Evolutionary conservation across 2,113 vertebrate species (phyloP).

Genomic region (Thalassarche chlororhynchos): DNA sequence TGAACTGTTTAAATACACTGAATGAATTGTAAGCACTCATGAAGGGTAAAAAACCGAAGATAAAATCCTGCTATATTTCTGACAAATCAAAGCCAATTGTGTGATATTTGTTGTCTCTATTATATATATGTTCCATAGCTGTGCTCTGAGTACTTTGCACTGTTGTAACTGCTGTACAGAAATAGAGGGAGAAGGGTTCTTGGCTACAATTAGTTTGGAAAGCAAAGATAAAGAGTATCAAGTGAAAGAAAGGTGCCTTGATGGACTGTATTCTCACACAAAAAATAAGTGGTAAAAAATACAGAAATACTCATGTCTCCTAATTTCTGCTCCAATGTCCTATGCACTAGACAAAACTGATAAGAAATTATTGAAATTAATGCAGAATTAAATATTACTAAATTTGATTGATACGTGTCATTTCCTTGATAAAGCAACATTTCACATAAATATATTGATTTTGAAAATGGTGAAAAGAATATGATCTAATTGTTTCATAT

Average conservation of each 20-base stretch:
- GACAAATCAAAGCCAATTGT: background rate
- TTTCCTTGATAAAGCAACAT: background rate
- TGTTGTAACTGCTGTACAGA: background rate
- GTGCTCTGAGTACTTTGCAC: background rate
- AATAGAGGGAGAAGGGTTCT: background rate
- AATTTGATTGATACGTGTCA: background rate
- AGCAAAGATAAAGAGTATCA: background rate
- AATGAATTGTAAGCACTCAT: background rate
- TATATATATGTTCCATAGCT: background rate
- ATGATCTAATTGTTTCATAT: background rate
- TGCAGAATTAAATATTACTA: background rate
- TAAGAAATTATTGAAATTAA: background rate
- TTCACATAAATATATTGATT: background rate
- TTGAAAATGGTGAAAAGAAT: background rate
- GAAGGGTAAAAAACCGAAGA: background rate
- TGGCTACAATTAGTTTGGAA: background rate
- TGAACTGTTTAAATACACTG: background rate
- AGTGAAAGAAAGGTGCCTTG: background rate
- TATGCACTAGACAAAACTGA: background rate
- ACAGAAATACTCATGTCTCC: background rate
- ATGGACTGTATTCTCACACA: background rate
- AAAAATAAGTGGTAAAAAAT: background rate
- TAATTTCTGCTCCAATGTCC: background rate
- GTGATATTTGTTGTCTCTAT: background rate
- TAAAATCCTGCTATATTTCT: background rate